Evolutionary conservation across 2,113 vertebrate genomes (phyloP), one percentile per base, ranked within the genome.

Genomic region (Thunnus thynnus): DNA sequence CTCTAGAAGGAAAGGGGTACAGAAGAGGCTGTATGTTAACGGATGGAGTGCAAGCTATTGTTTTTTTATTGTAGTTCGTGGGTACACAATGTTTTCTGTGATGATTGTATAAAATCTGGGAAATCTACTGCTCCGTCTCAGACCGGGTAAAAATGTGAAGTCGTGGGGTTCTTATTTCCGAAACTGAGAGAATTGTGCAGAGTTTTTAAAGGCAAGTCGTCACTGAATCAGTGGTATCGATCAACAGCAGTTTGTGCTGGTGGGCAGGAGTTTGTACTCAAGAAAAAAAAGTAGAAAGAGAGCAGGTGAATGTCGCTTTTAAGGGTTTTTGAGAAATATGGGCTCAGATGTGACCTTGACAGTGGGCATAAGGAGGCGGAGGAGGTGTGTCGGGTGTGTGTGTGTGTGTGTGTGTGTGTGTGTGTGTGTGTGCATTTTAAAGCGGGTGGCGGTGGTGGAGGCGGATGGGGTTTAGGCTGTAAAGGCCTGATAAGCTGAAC

Each of bases 401-500:
- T 51, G 80, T 16, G 65, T 36, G 48, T 22, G 30, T 44, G 30
- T 36, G 48, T 22, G 30, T 44, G 30, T 51, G 55, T 62, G 68
- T 22, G 30, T 44, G 30, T 65, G 13, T 66, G 65, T 64, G 54
- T 51, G 55, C 4, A 18, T 83, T 63, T 67, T 55, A 51, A 76
- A 76, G 75, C 13, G 11, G 61, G 67, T 13, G 9, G 25, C 20
- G 16, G 36, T 41, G 36, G 7, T 41, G 8, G 36, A 41, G 8
- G 51, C 60, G 62, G 71, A 66, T 22, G 76, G 67, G 75, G 46
- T 72, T 74, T 17, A 14, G 30, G 76, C 88, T 92, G 84, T 73
- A 63, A 73, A 72, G 80, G 73, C 56, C 62, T 81, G 91, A 92
- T 92, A 91, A 92, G 88, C 80, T 16, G 8, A 88, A 79, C 73